Conservation (phyloP, 2,888 invertebrate species). For the Andrena fulva region DNA sequence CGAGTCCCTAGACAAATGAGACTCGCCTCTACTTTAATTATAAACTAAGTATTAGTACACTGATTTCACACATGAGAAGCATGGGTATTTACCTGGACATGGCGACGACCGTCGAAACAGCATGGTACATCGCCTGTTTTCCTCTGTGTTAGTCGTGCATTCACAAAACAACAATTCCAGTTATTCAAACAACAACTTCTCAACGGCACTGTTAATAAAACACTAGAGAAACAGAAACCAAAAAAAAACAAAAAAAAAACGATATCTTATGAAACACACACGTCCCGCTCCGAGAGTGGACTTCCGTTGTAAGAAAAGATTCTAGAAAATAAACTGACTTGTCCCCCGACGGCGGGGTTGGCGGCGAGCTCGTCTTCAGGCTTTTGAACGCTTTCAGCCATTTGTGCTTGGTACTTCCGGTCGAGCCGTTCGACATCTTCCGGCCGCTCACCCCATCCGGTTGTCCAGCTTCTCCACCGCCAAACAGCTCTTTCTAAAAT, state of each 20-base stretch:
- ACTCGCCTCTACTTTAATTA: too few species aligned
- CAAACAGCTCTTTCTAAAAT: slow-evolving; percentile 93
- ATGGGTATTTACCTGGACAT: slow-evolving; percentile 86
- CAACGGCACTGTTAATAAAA: slow-evolving; percentile 5
- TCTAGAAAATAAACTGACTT: slow-evolving; percentile 86
- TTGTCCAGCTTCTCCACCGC: slow-evolving; percentile 82
- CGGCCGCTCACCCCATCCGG: slow-evolving; percentile 90
- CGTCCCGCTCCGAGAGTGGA: not conserved
- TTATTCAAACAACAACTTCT: slow-evolving; percentile 34
- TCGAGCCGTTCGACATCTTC: slow-evolving; percentile 94
- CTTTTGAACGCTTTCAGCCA: slow-evolving; percentile 99
- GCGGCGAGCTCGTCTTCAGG: slow-evolving; percentile 91
- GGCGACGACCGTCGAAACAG: slow-evolving; percentile 96
- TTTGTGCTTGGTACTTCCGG: slow-evolving; percentile 97
- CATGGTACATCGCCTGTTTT: slow-evolving; percentile 97
- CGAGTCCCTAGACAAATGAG: too few species aligned
- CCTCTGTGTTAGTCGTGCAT: slow-evolving; percentile 86
- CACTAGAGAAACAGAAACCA: not conserved
- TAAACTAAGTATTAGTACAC: not conserved
- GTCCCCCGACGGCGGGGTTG: slow-evolving; percentile 84
- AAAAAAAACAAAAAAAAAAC: not conserved
- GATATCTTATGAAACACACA: not conserved
- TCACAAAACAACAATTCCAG: slow-evolving; percentile 64
- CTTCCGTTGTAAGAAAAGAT: slow-evolving; percentile 6
- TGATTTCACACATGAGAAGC: slow-evolving; percentile 12